phyloP scores from a whole-genome alignment of 2,888 invertebrate genomes.

The Xylota sylvarum region DNA sequence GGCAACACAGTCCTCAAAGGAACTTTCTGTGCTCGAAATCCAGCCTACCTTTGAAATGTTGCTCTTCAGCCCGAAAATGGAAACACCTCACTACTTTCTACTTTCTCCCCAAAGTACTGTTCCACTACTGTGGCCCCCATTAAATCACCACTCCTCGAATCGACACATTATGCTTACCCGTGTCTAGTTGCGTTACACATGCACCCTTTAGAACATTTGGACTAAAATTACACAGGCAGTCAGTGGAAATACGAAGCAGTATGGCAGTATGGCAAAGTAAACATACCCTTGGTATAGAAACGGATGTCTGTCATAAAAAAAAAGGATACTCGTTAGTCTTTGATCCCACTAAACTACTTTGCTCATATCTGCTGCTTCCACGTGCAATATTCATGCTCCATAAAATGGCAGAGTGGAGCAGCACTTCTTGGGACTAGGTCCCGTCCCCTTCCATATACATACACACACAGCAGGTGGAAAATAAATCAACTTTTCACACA shows the following conservation, averaged over 20 bases:
- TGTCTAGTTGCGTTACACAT: neutral
- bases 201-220: neutral
- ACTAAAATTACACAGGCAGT: neutral
- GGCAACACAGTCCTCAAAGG: too few relatives aligned
- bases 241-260: constrained; percentile 15
- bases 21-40: too few relatives aligned
- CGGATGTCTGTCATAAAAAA: constrained; percentile 54
- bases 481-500: constrained; percentile 53
- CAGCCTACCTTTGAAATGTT: too few relatives aligned
- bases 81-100: too few relatives aligned
- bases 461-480: constrained; percentile 54
- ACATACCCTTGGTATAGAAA: constrained; percentile 27
- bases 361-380: constrained; percentile 9
- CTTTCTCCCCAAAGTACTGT: neutral
- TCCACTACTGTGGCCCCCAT: constrained; percentile 21
- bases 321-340: constrained; percentile 35
- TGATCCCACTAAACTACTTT: constrained; percentile 56
- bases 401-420: constrained; percentile 35
- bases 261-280: constrained; percentile 42
- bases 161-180: constrained; percentile 6
- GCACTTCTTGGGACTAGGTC: neutral
- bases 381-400: constrained; percentile 52
- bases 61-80: too few relatives aligned
- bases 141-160: constrained; percentile 25
- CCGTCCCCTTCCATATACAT: neutral